Evolutionary conservation across 2,113 vertebrate species (phyloP).

Genomic region (Calidris pugnax): DNA sequence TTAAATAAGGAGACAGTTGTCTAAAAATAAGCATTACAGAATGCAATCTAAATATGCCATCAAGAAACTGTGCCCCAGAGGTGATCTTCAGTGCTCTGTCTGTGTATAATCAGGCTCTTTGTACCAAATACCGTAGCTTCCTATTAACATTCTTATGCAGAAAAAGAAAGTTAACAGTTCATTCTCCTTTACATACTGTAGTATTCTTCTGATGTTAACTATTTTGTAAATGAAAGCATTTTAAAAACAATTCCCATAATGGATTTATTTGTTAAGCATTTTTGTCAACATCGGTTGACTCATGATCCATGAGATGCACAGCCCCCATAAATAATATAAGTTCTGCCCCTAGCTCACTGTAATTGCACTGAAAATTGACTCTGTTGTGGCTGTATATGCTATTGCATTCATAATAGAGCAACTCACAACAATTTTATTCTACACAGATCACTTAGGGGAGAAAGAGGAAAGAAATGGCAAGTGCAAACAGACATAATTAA

Average conservation of each 20-base stretch:
- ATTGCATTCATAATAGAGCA: background rate
- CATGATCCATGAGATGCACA: background rate
- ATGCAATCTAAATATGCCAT: background rate
- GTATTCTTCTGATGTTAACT: background rate
- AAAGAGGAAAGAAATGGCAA: background rate
- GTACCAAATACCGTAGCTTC: background rate
- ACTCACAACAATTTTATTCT: background rate
- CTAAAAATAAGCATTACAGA: background rate
- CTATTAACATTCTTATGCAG: background rate
- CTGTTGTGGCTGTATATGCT: background rate
- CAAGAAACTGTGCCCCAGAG: background rate
- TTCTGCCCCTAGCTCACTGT: background rate
- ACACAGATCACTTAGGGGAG: background rate
- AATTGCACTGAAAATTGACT: conserved; percentile 3
- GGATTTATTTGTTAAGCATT: background rate
- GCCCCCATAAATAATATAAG: background rate
- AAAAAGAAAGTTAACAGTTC: background rate
- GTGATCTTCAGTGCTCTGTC: background rate
- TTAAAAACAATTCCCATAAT: background rate
- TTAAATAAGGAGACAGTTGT: background rate
- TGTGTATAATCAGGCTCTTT: background rate
- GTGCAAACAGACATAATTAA: background rate
- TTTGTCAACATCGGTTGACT: background rate
- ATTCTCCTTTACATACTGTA: background rate
- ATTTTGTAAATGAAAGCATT: background rate